A percentile compares a stretch with the other conserved stretches of the same genome.
Evolutionary conservation across 2,113 vertebrate genomes (phyloP).

Genomic region (Hypanus sabinus): DNA sequence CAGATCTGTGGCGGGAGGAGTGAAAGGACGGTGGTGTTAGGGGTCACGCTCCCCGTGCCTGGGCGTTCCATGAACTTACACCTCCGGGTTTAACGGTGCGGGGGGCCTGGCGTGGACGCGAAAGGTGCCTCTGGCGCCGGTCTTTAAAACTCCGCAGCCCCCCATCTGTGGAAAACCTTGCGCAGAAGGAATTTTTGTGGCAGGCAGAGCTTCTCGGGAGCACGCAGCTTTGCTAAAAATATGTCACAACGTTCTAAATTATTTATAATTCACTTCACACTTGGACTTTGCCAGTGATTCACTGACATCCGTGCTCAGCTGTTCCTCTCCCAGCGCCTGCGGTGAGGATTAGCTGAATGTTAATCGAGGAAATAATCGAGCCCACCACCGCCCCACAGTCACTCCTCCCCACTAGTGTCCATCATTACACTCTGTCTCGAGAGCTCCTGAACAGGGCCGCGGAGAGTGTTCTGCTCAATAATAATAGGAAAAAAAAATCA

Average conservation of each 20-base stretch:
- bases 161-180: not conserved
- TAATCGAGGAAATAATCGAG: slow-evolving; percentile 17
- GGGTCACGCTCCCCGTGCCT: not conserved
- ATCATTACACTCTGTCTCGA: not conserved
- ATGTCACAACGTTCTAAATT: slow-evolving; percentile 9
- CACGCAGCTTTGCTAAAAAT: slow-evolving; percentile 24
- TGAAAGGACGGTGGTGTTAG: not conserved
- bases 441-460: not conserved
- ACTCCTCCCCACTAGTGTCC: too few relatives aligned
- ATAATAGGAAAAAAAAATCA: too few relatives aligned
- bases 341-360: slow-evolving; percentile 21
- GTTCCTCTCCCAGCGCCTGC: not conserved
- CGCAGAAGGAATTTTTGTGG: not conserved
- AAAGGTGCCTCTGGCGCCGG: too few relatives aligned
- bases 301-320: not conserved
- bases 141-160: not conserved
- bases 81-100: not conserved
- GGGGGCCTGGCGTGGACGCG: not conserved
- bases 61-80: too few relatives aligned
- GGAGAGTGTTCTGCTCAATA: not conserved
- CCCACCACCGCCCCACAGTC: not conserved
- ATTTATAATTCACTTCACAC: slow-evolving; percentile 21
- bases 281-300: slow-evolving; percentile 26
- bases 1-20: too few relatives aligned
- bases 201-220: not conserved